These are phyloP conservation scores for Odobenus rosmarus DNA, from an alignment of 2,113 vertebrate genomes.

Conservation along the genomic window DNA sequence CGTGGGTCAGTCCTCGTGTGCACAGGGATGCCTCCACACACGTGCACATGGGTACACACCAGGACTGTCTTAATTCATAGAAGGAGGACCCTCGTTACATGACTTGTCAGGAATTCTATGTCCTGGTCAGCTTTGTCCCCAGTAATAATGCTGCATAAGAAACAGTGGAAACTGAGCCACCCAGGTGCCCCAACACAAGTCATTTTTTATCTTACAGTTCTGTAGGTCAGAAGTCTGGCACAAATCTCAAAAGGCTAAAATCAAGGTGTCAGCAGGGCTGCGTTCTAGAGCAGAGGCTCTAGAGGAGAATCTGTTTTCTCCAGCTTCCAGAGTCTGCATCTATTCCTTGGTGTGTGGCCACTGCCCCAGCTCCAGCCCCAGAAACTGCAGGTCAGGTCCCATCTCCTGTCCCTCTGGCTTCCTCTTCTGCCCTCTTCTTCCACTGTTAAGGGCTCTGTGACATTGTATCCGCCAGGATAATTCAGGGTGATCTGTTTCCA, in stretches of 20 bases:
- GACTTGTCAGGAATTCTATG: not conserved
- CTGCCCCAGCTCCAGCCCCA: not conserved
- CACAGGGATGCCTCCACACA: not conserved
- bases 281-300: not conserved
- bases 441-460: not conserved
- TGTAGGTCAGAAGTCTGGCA: not conserved
- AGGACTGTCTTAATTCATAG: not conserved
- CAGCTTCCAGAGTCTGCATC: not conserved
- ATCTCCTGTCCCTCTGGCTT: not conserved
- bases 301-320: not conserved
- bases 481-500: not conserved
- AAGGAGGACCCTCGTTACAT: not conserved
- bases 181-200: not conserved
- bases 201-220: not conserved
- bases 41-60: not conserved
- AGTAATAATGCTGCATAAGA: not conserved
- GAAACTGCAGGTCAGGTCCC: not conserved
- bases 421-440: not conserved
- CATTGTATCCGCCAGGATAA: not conserved
- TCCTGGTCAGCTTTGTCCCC: not conserved
- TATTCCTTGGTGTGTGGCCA: not conserved
- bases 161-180: not conserved
- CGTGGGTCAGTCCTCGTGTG: not conserved
- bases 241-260: not conserved
- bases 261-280: not conserved